Base-by-base conservation (phyloP, 1,140 invertebrate genomes). In the Neomicropteryx cornuta region DNA sequence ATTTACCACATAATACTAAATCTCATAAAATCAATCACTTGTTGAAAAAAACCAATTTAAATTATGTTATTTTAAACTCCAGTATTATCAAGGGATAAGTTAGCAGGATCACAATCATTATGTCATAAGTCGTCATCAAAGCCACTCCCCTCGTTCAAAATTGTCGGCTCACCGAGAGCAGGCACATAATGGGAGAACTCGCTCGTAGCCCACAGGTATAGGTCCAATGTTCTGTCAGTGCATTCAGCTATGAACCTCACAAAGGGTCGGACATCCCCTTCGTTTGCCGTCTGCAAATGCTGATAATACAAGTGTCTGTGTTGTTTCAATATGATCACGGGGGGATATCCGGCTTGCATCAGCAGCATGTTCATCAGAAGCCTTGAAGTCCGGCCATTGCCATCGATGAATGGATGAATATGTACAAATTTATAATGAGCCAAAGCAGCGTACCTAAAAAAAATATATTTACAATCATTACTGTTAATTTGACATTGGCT, bases 321-420 rank as follows among this genome's bases (percentile, higher is more conserved):
- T 53, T 94, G 85, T 49, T 96, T 94, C 36, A 85, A 76, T 36
- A 98, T 88, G 33, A 96, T 95, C 4, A 96, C 89, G 1, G 94
- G 92, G 3, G 94, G 94, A 68, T 87, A 97, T 1, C 93, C 94
- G n/a, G 88, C 86, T 61, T 90, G 85, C 87, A 98, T 95, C n/a
- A 98, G 69, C 42, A 98, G 82, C 42, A 94, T 75, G 60, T 98
- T 98, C 93, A 98, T 97, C 1, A 98, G 66, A 5, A 98, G 69
- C 24, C 94, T 68, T 2, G 91, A 91, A 1, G 94, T 97, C 50
- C 95, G 72, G 1, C 94, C 95, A 60, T 98, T 98, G 19, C 93
- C 93, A 61, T 93, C 87, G 1, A 78, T 75, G 58, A 93, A 93
- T 1, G 89, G 89, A 70, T 97, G 92, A 47, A 97, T 94, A 50